Evolutionary conservation across 2,888 invertebrate genomes (phyloP).

Genomic region (Sinohyriopsis cumingii): DNA sequence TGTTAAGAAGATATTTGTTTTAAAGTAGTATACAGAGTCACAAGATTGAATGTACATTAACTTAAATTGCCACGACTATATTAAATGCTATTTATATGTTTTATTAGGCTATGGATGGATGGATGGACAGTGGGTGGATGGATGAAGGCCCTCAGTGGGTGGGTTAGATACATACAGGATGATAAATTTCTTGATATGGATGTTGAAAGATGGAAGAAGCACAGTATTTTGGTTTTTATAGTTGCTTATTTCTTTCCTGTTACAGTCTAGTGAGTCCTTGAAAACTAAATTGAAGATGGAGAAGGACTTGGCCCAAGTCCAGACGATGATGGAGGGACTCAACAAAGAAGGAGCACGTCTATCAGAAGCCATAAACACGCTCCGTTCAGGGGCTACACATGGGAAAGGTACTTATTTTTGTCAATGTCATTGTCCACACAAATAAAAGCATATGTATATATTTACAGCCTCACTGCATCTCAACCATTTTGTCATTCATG

Average conservation of each 20-base stretch:
- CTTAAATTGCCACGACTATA: too few species aligned
- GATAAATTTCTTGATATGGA: not conserved
- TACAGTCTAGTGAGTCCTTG: constrained; percentile 49
- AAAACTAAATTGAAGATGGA: constrained; percentile 72
- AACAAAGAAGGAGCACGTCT: constrained; percentile 89
- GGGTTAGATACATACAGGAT: too few species aligned
- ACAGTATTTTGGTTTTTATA: not conserved
- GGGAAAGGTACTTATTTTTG: constrained; percentile 7
- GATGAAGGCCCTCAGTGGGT: too few species aligned
- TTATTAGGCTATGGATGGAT: too few species aligned
- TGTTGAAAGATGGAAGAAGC: not conserved
- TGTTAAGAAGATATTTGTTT: too few species aligned
- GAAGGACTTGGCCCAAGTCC: constrained; percentile 85
- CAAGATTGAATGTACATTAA: too few species aligned
- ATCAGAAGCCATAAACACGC: constrained; percentile 87
- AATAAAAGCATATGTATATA: too few species aligned
- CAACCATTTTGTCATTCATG: too few species aligned
- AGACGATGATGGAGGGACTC: constrained; percentile 87
- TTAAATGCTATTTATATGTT: too few species aligned
- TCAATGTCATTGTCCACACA: not conserved
- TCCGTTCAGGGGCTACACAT: constrained; percentile 72
- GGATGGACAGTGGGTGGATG: too few species aligned
- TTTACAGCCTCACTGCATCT: too few species aligned
- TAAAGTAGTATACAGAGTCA: too few species aligned
- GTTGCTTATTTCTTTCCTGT: constrained; percentile 7